phyloP scores from a whole-genome alignment of 2,888 invertebrate species.

The Synanthedon myopaeformis region DNA sequence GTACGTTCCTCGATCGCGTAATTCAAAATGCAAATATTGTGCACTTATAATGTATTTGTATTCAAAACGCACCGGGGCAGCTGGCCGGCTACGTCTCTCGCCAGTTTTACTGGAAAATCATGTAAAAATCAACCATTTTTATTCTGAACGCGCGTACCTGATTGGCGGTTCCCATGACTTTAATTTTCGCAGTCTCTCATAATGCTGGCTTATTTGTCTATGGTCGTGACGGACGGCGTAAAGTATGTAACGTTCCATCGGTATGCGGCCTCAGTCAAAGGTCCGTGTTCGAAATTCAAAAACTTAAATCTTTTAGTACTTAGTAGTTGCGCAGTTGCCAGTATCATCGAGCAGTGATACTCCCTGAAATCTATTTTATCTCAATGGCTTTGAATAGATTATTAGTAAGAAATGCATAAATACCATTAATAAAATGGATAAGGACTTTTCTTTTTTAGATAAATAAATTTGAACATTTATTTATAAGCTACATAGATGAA shows the following conservation, averaged over 20 bases:
- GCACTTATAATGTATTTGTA: slow-evolving; percentile 64
- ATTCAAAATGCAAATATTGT: slow-evolving; percentile 67
- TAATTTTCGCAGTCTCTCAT: slow-evolving; percentile 60
- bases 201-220: slow-evolving; percentile 28
- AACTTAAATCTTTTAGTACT: not conserved
- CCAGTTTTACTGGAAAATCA: slow-evolving; percentile 63
- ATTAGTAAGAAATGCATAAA: too few relatives aligned
- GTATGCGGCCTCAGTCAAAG: not conserved
- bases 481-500: too few relatives aligned
- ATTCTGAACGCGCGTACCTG: slow-evolving; percentile 53
- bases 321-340: too few relatives aligned
- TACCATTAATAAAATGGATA: too few relatives aligned
- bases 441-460: too few relatives aligned
- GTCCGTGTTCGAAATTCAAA: slow-evolving; percentile 5
- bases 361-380: too few relatives aligned
- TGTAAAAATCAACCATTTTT: slow-evolving; percentile 64
- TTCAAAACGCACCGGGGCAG: slow-evolving; percentile 48
- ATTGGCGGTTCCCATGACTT: slow-evolving; percentile 66
- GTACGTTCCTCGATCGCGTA: slow-evolving; percentile 47
- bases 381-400: too few relatives aligned
- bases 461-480: too few relatives aligned
- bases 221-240: slow-evolving; percentile 10
- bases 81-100: slow-evolving; percentile 48
- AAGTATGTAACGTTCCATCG: not conserved
- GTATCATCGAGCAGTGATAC: too few relatives aligned